phyloP scores from a whole-genome alignment of 2,888 invertebrate species.

The Zhengitettix transpicula region DNA sequence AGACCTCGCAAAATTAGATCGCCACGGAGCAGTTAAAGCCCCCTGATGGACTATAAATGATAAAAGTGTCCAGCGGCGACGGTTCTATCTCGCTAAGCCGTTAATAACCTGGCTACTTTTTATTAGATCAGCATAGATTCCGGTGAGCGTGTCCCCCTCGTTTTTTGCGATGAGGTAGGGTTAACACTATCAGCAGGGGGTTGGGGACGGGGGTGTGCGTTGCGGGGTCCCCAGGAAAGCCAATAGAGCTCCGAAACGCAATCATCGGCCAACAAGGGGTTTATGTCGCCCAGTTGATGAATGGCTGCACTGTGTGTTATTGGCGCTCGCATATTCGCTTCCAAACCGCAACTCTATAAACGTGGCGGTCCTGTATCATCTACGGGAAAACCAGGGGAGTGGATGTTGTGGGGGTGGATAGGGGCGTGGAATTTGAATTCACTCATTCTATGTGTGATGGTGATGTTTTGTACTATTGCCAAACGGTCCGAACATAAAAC shows the following conservation, averaged over 20 bases:
- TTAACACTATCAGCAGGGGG: no score
- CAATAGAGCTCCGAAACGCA: neutral
- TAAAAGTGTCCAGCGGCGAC: neutral
- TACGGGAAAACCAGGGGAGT: no score
- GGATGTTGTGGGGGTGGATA: no score
- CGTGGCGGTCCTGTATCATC: no score
- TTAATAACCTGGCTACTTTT: neutral
- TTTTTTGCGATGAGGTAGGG: neutral
- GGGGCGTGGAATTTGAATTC: no score
- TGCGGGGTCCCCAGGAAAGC: neutral
- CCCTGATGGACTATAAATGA: neutral
- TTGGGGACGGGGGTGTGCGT: no score
- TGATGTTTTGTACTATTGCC: no score
- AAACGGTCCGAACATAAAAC: no score
- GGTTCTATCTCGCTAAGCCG: neutral
- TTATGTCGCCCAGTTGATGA: neutral
- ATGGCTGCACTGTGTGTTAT: neutral
- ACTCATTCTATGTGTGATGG: no score
- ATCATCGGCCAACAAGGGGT: neutral
- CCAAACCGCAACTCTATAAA: no score
- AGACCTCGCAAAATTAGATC: constrained; percentile 4
- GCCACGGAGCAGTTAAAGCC: neutral
- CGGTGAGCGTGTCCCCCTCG: neutral
- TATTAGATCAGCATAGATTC: neutral
- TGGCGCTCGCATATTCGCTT: neutral